Conservation (phyloP, 2,113 vertebrate species). For the Calidris pygmaea region DNA sequence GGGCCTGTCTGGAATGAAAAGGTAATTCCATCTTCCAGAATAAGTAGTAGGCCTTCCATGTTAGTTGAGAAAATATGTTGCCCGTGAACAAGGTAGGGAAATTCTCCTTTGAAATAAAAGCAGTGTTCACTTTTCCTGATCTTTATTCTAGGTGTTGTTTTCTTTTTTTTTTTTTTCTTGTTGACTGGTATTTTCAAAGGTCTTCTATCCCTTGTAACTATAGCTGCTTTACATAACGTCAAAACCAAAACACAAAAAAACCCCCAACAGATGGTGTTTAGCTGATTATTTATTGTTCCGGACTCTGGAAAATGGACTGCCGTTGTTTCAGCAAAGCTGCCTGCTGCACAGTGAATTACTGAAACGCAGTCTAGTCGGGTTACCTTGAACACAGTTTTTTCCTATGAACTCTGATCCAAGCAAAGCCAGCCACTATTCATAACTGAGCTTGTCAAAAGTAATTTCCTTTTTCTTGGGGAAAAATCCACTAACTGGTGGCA, state of each 20-base stretch:
- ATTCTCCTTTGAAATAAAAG: not conserved
- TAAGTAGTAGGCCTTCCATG: not conserved
- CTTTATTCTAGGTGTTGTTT: not conserved
- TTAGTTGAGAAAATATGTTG: not conserved
- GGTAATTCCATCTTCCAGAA: not conserved
- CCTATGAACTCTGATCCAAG: slow-evolving; percentile 30
- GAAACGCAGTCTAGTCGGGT: not conserved
- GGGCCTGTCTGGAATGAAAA: not conserved
- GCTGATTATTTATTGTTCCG: not conserved
- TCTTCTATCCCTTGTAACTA: not conserved
- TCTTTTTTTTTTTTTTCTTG: not conserved
- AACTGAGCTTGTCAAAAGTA: slow-evolving; percentile 37
- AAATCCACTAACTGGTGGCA: slow-evolving; percentile 28
- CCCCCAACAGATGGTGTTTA: not conserved
- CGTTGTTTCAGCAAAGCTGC: not conserved
- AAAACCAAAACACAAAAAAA: not conserved
- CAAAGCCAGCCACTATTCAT: slow-evolving; percentile 29
- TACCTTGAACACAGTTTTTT: slow-evolving; percentile 35
- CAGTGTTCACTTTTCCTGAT: not conserved
- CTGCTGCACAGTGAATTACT: not conserved
- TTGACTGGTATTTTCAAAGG: not conserved
- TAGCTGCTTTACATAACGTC: not conserved
- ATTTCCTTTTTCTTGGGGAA: slow-evolving; percentile 56
- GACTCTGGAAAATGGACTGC: not conserved
- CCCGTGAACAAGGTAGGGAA: not conserved